Conservation (phyloP, 2,113 vertebrate species). For the Spheniscus mendiculus region DNA sequence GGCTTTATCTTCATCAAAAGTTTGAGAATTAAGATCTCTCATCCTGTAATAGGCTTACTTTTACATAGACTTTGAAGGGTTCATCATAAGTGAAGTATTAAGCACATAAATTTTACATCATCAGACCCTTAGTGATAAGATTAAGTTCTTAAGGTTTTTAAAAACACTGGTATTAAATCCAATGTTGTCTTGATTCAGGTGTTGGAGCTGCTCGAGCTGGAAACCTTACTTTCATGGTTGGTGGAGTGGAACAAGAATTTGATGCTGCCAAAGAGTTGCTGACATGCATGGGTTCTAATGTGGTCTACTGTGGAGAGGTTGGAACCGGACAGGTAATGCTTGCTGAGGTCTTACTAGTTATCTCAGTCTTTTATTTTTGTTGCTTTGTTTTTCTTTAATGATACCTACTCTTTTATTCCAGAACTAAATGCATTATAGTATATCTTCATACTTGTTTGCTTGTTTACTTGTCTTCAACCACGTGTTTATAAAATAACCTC, state of each 20-base stretch:
- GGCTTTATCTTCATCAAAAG: background rate
- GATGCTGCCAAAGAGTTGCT: slow-evolving; percentile 91
- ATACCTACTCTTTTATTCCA: background rate
- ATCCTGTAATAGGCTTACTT: background rate
- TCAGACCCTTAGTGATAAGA: background rate
- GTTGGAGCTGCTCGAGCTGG: slow-evolving; percentile 93
- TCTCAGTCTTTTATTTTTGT: background rate
- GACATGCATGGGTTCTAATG: slow-evolving; percentile 94
- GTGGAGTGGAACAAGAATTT: slow-evolving; percentile 94
- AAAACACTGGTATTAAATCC: background rate
- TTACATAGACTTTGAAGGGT: background rate
- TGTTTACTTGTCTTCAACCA: background rate
- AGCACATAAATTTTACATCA: background rate
- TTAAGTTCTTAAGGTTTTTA: background rate
- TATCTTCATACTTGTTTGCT: background rate
- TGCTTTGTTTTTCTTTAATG: background rate
- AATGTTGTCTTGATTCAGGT: slow-evolving; percentile 73
- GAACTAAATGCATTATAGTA: background rate
- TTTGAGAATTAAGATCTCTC: background rate
- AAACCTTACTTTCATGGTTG: slow-evolving; percentile 99
- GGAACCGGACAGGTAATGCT: slow-evolving; percentile 92
- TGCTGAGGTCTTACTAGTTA: background rate
- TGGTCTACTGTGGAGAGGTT: slow-evolving; percentile 93
- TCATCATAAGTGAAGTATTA: background rate
- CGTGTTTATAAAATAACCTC: background rate